Conservation (phyloP, 2,797 vertebrate species). For the Pseudochirops cupreus region DNA sequence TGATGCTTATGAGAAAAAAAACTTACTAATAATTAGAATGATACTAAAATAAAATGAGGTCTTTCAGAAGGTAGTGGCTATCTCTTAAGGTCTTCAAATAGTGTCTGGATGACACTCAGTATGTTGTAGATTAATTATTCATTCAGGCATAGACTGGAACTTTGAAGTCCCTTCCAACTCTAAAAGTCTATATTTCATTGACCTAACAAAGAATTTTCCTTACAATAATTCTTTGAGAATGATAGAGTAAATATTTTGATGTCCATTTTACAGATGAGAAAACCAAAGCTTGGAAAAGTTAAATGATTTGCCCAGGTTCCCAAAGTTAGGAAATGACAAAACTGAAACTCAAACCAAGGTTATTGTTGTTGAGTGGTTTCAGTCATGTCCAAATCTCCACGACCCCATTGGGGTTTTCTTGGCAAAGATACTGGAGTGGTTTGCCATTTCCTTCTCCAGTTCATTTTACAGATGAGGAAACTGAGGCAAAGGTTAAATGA, state of each 20-base stretch:
- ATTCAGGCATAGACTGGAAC: background rate
- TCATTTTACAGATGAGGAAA: background rate
- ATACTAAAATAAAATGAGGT: background rate
- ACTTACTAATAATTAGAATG: background rate
- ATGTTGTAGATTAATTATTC: background rate
- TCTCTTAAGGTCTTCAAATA: background rate
- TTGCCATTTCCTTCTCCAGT: background rate
- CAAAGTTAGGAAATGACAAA: background rate
- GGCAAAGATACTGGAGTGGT: background rate
- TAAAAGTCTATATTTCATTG: background rate
- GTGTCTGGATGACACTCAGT: background rate
- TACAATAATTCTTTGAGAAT: background rate
- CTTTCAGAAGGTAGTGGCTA: background rate
- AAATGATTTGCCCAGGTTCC: background rate
- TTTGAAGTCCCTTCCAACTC: background rate
- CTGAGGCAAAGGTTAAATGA: background rate
- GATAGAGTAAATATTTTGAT: background rate
- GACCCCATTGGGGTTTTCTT: background rate
- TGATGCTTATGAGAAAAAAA: background rate
- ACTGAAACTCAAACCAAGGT: background rate
- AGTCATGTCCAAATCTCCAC: background rate
- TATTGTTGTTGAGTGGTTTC: background rate
- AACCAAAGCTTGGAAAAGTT: background rate
- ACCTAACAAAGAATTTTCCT: background rate
- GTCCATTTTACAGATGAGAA: background rate